Evolutionary conservation across 2,797 vertebrate species (phyloP).

Genomic region (Sebastes kiyomatsui): DNA sequence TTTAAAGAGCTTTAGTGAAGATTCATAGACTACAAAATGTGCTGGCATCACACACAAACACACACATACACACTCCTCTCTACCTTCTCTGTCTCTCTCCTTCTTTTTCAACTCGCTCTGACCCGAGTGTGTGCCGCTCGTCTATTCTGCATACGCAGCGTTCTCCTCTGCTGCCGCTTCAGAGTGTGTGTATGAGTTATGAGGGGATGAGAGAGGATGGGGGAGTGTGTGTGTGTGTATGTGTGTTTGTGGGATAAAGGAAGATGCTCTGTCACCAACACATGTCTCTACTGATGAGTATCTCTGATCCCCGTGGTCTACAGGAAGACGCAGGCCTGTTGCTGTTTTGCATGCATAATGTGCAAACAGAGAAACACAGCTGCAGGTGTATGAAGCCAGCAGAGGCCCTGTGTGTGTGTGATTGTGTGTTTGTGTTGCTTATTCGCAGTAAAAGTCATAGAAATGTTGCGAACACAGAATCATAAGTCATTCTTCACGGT

Average conservation of each 20-base stretch:
- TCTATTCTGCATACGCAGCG: conserved; percentile 74
- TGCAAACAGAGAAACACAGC: not conserved
- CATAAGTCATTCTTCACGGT: conserved; percentile 48
- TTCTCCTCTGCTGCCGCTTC: conserved; percentile 53
- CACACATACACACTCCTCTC: conserved; percentile 6
- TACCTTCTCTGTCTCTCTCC: conserved; percentile 14
- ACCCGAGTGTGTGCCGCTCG: conserved; percentile 49
- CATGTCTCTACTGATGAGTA: conserved; percentile 57
- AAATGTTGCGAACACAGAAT: conserved; percentile 15
- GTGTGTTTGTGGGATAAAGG: conserved; percentile 36
- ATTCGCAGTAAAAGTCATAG: conserved; percentile 14
- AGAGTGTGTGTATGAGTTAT: conserved; percentile 68
- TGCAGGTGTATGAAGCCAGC: not conserved
- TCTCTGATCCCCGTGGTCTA: conserved; percentile 43
- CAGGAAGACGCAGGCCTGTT: conserved; percentile 15
- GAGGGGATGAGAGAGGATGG: conserved; percentile 31
- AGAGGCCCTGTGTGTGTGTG: not conserved
- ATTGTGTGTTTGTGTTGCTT: not conserved
- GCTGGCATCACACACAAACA: conserved; percentile 52
- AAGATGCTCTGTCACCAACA: conserved; percentile 52
- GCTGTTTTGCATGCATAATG: conserved; percentile 42
- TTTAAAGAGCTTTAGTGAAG: conserved; percentile 76
- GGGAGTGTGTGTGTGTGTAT: conserved; percentile 7
- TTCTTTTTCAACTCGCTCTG: conserved; percentile 53
- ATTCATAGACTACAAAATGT: conserved; percentile 77